These are phyloP conservation scores for Corynorhinus townsendii DNA, from an alignment of 2,113 vertebrate species.

Conservation along the genomic window DNA sequence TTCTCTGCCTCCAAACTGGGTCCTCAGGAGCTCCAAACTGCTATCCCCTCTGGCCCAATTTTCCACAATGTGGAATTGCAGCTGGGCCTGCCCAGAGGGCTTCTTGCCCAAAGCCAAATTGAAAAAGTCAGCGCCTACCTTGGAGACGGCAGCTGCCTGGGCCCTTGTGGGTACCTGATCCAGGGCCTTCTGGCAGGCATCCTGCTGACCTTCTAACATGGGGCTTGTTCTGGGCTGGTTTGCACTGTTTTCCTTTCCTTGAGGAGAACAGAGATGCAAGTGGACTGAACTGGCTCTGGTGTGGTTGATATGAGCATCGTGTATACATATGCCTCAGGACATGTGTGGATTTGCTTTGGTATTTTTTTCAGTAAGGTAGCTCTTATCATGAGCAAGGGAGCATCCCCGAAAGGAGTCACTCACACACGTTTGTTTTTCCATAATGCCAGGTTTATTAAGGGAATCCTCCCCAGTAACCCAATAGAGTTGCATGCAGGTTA, in stretches of 20 bases:
- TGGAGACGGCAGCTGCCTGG: too few species aligned
- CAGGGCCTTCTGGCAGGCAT: not conserved
- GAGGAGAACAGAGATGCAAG: not conserved
- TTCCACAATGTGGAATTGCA: not conserved
- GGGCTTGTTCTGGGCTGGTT: too few species aligned
- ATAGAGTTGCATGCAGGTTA: not conserved
- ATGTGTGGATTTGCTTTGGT: not conserved
- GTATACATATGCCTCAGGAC: not conserved
- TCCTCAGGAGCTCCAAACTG: not conserved
- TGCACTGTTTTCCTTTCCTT: not conserved
- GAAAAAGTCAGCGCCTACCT: not conserved
- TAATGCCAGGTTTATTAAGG: not conserved
- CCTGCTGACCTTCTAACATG: not conserved
- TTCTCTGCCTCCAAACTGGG: not conserved
- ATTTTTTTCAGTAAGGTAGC: not conserved
- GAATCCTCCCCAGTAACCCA: not conserved
- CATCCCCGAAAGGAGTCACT: not conserved
- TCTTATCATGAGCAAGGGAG: not conserved
- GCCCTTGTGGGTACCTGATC: not conserved
- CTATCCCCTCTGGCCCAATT: not conserved
- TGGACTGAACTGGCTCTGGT: not conserved
- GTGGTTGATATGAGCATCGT: fast-evolving
- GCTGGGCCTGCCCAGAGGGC: not conserved
- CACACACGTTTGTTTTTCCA: not conserved
- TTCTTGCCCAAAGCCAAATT: not conserved